A percentile compares a stretch with the other conserved stretches of the same genome.
These are phyloP conservation scores for Pterocles gutturalis DNA, from an alignment of 2,113 vertebrate genomes.

Conservation along the genomic window DNA sequence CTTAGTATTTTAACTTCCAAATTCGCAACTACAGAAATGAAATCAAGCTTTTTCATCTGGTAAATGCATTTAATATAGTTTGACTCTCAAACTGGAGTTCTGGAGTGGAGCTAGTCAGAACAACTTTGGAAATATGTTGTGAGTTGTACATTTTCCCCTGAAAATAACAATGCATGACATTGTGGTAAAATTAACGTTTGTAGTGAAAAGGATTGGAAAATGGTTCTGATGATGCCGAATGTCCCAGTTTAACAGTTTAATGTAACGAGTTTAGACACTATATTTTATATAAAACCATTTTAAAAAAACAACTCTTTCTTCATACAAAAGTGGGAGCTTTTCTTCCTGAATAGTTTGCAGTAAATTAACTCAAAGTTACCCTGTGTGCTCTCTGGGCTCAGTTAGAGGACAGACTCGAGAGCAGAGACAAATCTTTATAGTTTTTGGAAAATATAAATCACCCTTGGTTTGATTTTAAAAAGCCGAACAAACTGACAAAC, in stretches of 20 bases:
- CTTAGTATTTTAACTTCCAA: background rate
- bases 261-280: background rate
- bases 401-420: background rate
- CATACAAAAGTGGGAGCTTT: background rate
- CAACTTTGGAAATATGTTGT: background rate
- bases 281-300: background rate
- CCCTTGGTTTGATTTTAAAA: background rate
- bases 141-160: background rate
- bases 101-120: background rate
- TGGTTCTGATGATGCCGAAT: background rate
- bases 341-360: background rate
- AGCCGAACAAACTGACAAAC: background rate
- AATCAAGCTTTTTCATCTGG: background rate
- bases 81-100: background rate
- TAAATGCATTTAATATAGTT: background rate
- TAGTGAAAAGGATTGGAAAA: background rate
- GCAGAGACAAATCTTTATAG: background rate
- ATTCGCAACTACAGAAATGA: background rate
- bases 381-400: background rate
- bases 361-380: background rate
- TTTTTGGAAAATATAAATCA: background rate
- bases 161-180: background rate
- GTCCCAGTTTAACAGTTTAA: background rate
- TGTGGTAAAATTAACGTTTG: background rate
- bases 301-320: background rate